Evolutionary conservation across 2,888 invertebrate genomes (phyloP), one percentile per base, ranked within the genome.

Genomic region (Cheilosia pagana): DNA sequence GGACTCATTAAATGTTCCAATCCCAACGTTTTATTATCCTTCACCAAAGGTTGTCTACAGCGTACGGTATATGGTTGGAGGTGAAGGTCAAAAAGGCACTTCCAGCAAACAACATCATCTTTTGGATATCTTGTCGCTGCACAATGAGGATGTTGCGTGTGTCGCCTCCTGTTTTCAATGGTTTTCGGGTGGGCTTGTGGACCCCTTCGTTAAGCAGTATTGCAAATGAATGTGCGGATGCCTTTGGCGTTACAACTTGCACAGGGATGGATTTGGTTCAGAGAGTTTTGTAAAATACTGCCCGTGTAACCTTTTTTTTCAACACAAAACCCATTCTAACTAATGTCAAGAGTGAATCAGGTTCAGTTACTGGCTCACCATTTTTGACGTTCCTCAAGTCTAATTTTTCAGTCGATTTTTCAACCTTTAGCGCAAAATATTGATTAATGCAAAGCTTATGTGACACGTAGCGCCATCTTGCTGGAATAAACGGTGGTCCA

Each of bases 1-100:
- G 81, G 81, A 81, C 81, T 86, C 86, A 86, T 81, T 86, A 86
- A 86, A 86, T 81, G 77, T 81, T 85, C 70, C 71, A 83, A 62
- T 83, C 67, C 83, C 23, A 79, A 79, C 65, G 74, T 83, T 83
- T 79, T 83, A 79, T 79, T 83, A 83, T 83, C 74, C 79, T 70
- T 68, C 67, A 52, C 59, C n/a, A 62, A 60, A 53, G 60, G 59
- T 77, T 65, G 59, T 71, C 63, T 41, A 53, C 48, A 31, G n/a
- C 50, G n/a, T 19, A 16, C 45, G 19, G 8, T 19, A 45, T n/a
- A 31, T 12, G 7, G 14, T n/a, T 31, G 8, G 12, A 19, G 10
- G 35, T 35, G 8, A 39, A 8, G 60, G 62, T 63, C 70, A 39
- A 79, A 79, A 74, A 63, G 79, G 63, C 68, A 74, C 25, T 55